phyloP scores from a whole-genome alignment of 2,888 invertebrate genomes.

The Macrophya alboannulata region DNA sequence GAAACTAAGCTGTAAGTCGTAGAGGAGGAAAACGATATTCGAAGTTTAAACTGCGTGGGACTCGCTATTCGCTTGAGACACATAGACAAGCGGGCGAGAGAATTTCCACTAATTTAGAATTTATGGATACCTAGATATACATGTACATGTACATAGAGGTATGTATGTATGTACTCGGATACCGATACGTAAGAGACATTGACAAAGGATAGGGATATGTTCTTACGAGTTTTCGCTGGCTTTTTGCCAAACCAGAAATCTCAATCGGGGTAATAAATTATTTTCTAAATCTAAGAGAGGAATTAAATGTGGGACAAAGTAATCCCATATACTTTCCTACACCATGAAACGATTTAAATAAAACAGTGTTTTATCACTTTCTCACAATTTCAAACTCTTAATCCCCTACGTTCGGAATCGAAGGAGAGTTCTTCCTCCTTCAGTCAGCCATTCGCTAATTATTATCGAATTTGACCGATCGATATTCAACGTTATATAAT shows the following conservation, averaged over 20 bases:
- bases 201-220: conserved; percentile 24
- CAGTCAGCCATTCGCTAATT: not conserved
- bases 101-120: conserved; percentile 66
- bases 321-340: not conserved
- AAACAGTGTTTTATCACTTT: not conserved
- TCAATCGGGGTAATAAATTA: conserved; percentile 73
- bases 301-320: conserved; percentile 33
- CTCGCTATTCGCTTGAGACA: not conserved
- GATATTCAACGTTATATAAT: not conserved
- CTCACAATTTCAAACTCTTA: too few relatives aligned
- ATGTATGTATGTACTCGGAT: too few relatives aligned
- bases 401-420: not conserved
- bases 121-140: conserved; percentile 62
- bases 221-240: conserved; percentile 64
- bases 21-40: not conserved
- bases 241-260: conserved; percentile 71
- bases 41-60: not conserved
- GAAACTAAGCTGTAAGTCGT: not conserved
- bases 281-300: conserved; percentile 62
- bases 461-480: not conserved
- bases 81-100: not conserved
- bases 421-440: not conserved
- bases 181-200: conserved; percentile 43
- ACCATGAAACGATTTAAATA: not conserved
- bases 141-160: not conserved